phyloP scores from a whole-genome alignment of 2,113 vertebrate species.

The Hippocampus comes region DNA sequence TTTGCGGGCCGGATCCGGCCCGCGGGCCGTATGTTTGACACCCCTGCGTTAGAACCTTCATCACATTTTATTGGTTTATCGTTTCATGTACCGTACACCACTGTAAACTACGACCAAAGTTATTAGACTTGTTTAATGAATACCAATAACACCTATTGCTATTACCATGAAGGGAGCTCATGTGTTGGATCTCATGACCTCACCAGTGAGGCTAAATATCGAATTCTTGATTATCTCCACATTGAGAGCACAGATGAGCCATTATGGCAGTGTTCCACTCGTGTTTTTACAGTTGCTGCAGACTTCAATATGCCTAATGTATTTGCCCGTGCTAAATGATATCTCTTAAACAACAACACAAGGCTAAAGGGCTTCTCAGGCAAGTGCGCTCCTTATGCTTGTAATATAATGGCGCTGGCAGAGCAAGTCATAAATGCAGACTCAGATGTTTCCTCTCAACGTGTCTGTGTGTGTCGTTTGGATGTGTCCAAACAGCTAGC shows the following conservation, averaged over 20 bases:
- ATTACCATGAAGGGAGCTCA: background rate
- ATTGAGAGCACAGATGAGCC: slow-evolving; percentile 21
- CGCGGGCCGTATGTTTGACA: no score
- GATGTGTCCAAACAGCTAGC: slow-evolving; percentile 76
- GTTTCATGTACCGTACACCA: background rate
- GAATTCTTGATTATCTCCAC: background rate
- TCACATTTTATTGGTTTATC: no score
- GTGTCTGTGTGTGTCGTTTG: background rate
- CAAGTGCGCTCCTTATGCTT: slow-evolving; percentile 12
- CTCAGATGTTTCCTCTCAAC: slow-evolving; percentile 2
- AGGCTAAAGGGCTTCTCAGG: slow-evolving; percentile 20
- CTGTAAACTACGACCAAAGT: background rate
- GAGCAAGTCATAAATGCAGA: slow-evolving; percentile 14
- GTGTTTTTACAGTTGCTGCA: slow-evolving; percentile 3
- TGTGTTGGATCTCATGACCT: background rate
- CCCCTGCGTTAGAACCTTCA: no score
- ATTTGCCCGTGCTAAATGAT: slow-evolving; percentile 21
- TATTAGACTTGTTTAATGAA: background rate
- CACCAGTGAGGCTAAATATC: background rate
- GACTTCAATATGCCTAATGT: slow-evolving; percentile 15
- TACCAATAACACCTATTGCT: background rate
- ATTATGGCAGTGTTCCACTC: slow-evolving; percentile 13
- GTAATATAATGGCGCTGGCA: background rate
- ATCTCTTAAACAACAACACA: slow-evolving; percentile 11
- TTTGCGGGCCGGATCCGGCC: no score